Base-by-base conservation (phyloP, 2,797 vertebrate genomes). In the Chelon labrosus region DNA sequence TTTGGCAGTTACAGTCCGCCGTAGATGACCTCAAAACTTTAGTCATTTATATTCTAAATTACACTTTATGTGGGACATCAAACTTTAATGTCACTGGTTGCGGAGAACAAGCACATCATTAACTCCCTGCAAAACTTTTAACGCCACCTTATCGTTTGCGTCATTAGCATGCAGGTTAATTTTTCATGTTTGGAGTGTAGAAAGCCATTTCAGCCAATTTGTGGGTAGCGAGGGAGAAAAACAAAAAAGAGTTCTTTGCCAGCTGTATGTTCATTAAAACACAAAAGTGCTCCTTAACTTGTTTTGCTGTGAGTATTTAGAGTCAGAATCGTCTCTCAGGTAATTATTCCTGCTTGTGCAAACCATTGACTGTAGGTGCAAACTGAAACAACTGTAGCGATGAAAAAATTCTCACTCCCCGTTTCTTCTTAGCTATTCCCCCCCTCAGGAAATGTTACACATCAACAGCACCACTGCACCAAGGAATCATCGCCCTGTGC, bases 231-330 rank as follows among this genome's bases (percentile, higher is more conserved):
- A 11, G 10, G 58, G 3, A 47, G 7, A 22, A 17, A 55, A 4
- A 17, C 37, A 39, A 56, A 44, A 47, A 5, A 41, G 7, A 41
- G 10, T 37, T 62, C 27, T 66, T 41, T 8, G 13, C 59, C 20
- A 31, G 0, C 31, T 63, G n/a, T 25, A 20, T 46, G 42, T 55
- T 73, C 65, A 82, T 82, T 71, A 76, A 75, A 80, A 65, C 39
- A 63, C 25, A 65, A 2, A 61, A 13, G 10, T 20, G 42, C 39
- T 68, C 53, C 35, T 47, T 55, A 54, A 73, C 62, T 25, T 51
- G 38, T 37, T 65, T 61, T 64, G 46, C 49, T 31, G 7, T 58
- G 22, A 44, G 19, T 22, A 47, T 71, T 71, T 8, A 35, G 25
- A 2, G 4, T 38, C 10, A 31, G 16, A 53, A 50, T 59, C 20